Conservation (phyloP, 1,140 invertebrate genomes). For the Nephotettix cincticeps region DNA sequence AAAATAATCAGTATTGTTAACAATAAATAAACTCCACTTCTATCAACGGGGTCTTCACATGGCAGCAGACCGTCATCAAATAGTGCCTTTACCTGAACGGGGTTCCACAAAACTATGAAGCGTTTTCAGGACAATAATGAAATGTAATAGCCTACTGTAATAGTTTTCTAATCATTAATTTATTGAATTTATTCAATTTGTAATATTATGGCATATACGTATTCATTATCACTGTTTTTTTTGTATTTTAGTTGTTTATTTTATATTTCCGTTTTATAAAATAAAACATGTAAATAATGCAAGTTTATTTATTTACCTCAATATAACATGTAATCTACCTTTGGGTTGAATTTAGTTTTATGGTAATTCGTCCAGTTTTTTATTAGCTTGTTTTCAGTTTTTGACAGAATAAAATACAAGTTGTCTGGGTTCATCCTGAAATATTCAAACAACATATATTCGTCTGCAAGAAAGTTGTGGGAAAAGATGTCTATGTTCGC, state of each 20-base stretch:
- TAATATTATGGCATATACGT: neutral
- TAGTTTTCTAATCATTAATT: conserved; percentile 2
- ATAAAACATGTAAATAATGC: neutral
- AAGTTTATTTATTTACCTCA: conserved; percentile 18
- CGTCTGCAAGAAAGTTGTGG: neutral
- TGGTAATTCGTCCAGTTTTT: conserved; percentile 21
- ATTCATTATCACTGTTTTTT: neutral
- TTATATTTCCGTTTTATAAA: neutral
- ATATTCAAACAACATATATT: conserved; percentile 16
- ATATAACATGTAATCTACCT: conserved; percentile 8
- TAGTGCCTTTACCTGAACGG: neutral
- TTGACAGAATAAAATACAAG: conserved; percentile 9
- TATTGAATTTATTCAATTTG: neutral
- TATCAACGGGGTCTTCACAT: neutral
- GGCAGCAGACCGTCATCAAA: neutral
- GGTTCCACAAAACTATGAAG: conserved; percentile 9
- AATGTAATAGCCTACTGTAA: neutral
- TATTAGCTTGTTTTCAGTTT: conserved; percentile 14
- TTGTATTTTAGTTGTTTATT: neutral
- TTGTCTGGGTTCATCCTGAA: conserved; percentile 9
- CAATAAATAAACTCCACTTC: neutral
- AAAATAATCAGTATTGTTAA: neutral
- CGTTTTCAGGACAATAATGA: neutral
- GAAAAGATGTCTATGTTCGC: conserved; percentile 15
- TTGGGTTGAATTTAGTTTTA: conserved; percentile 5